Evolutionary conservation across 2,113 vertebrate genomes (phyloP).

Genomic region (Todiramphus chloris): DNA sequence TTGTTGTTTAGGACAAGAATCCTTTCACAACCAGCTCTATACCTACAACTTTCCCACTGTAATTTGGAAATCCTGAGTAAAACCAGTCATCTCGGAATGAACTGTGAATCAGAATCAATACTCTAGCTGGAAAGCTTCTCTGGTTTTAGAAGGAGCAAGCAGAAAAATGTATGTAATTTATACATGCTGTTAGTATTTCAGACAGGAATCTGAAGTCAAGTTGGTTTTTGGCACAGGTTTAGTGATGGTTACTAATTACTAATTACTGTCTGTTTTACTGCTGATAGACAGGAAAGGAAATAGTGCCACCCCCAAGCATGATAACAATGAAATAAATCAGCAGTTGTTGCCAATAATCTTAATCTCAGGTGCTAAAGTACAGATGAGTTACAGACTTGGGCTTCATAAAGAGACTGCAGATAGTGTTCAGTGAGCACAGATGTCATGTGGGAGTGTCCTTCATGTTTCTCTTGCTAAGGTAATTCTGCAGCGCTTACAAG

Average conservation of each 20-base stretch:
- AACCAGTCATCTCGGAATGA: not conserved
- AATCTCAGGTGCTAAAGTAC: not conserved
- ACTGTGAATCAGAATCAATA: not conserved
- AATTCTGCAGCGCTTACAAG: not conserved
- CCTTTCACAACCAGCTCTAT: not conserved
- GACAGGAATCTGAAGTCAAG: not conserved
- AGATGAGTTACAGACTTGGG: not conserved
- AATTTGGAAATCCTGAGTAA: not conserved
- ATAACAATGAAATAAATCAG: not conserved
- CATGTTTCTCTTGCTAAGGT: fast-evolving
- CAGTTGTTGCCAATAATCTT: not conserved
- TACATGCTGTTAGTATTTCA: not conserved
- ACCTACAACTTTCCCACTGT: not conserved
- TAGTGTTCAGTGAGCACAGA: not conserved
- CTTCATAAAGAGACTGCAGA: not conserved
- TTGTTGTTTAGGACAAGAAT: not conserved
- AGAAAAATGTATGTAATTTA: not conserved
- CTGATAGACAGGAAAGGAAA: not conserved
- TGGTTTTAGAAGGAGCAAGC: fast-evolving
- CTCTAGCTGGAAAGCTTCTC: not conserved
- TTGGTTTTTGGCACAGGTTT: not conserved
- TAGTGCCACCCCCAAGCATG: not conserved
- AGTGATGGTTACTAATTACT: not conserved
- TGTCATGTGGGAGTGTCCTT: fast-evolving
- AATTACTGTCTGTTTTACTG: not conserved